Percentiles rank a stretch among this genome's conserved stretches.
Conservation (phyloP, 2,888 invertebrate species). For the Polia nebulosa region DNA sequence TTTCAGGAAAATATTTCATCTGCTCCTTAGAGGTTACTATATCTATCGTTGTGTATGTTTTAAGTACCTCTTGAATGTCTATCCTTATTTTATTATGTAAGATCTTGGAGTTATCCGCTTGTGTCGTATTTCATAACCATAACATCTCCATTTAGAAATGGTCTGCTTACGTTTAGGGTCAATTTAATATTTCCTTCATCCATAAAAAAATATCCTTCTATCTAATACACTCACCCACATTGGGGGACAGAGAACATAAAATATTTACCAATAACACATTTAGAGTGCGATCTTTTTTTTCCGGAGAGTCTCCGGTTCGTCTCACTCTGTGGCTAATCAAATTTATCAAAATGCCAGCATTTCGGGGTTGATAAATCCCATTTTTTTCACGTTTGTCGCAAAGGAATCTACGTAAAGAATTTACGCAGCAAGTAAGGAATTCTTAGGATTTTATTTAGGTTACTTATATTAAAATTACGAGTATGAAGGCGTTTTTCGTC, state of each 20-base stretch:
- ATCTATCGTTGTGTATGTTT: no score
- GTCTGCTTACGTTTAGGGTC: slow-evolving; percentile 8
- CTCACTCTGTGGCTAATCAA: slow-evolving; percentile 58
- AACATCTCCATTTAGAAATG: slow-evolving; percentile 5
- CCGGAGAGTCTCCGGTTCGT: slow-evolving; percentile 22
- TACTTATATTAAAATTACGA: slow-evolving; percentile 48
- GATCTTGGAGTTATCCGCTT: not conserved
- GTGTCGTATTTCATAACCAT: not conserved
- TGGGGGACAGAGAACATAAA: slow-evolving; percentile 42
- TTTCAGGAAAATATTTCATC: not conserved
- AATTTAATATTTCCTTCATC: slow-evolving; percentile 40
- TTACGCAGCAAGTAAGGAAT: slow-evolving; percentile 29
- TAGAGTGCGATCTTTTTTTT: slow-evolving; percentile 44
- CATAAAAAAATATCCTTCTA: slow-evolving; percentile 51
- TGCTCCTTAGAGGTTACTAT: not conserved
- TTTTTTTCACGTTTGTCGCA: slow-evolving; percentile 35
- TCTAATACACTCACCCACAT: slow-evolving; percentile 32
- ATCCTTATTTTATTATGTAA: not conserved
- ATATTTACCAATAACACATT: slow-evolving; percentile 59
- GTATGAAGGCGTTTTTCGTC: slow-evolving; percentile 13
- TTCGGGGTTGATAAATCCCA: slow-evolving; percentile 36
- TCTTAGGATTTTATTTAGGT: slow-evolving; percentile 42
- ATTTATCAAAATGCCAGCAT: slow-evolving; percentile 56
- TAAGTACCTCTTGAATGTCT: not conserved
- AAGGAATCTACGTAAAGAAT: slow-evolving; percentile 44